Evolutionary conservation across 2,797 vertebrate genomes (phyloP).

Genomic region (Enteromius unitaeniatus): DNA sequence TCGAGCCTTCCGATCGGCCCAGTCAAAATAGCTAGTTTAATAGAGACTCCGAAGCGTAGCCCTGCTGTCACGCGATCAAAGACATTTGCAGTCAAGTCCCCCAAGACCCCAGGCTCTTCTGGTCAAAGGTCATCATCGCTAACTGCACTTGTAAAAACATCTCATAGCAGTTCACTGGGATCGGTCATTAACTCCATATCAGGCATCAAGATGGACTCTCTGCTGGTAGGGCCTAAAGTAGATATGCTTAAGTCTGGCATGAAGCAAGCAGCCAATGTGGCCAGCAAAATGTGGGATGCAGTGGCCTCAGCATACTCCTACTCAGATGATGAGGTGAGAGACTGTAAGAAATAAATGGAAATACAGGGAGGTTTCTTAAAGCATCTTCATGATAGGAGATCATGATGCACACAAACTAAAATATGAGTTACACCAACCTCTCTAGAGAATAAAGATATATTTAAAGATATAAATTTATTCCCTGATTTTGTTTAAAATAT

Average conservation of each 20-base stretch:
- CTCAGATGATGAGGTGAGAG: conserved; percentile 93
- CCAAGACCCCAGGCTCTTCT: conserved; percentile 70
- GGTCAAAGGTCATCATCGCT: conserved; percentile 83
- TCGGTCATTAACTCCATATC: conserved; percentile 93
- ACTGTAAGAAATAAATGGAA: not conserved
- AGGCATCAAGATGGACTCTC: conserved; percentile 90
- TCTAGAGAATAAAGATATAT: not conserved
- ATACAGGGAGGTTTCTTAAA: not conserved
- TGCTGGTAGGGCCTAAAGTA: conserved; percentile 94
- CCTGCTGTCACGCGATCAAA: conserved; percentile 89
- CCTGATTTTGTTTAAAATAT: not conserved
- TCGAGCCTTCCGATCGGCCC: conserved; percentile 88
- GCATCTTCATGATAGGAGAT: not conserved
- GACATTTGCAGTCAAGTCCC: conserved; percentile 83
- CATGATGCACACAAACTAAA: too few relatives aligned
- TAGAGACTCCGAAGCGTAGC: conserved; percentile 76
- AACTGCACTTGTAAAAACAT: conserved; percentile 85
- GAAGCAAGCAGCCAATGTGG: conserved; percentile 95
- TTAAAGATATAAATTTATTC: too few relatives aligned
- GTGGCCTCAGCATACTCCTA: conserved; percentile 90
- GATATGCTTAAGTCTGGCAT: conserved; percentile 93
- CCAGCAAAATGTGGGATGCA: conserved; percentile 93
- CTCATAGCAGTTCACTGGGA: conserved; percentile 88
- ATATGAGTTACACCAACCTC: not conserved
- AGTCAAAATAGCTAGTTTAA: conserved; percentile 64